A percentile compares a stretch with the other conserved stretches of the same genome.
These are phyloP conservation scores for Archocentrus centrarchus DNA, from an alignment of 2,113 vertebrate genomes.

Conservation along the genomic window DNA sequence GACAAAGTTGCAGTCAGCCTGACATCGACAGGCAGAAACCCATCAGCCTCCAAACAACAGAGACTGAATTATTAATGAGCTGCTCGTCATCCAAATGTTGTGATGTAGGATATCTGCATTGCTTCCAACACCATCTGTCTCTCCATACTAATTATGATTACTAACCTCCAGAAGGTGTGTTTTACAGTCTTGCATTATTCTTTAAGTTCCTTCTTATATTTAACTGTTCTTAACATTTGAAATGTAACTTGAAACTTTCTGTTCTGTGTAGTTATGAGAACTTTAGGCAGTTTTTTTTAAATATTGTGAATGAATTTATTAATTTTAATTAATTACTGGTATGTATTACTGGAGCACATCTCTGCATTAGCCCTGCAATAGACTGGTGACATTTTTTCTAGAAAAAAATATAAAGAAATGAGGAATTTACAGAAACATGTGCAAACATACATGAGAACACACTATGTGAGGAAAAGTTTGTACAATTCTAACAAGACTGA, in stretches of 20 bases:
- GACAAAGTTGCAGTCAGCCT: neutral
- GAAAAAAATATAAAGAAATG: too few relatives aligned
- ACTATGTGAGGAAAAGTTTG: too few relatives aligned
- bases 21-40: constrained; percentile 1
- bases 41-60: neutral
- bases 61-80: constrained; percentile 5
- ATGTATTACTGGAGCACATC: neutral
- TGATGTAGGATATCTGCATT: constrained; percentile 2
- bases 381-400: too few relatives aligned
- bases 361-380: too few relatives aligned
- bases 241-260: neutral
- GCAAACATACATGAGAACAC: too few relatives aligned
- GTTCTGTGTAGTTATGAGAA: neutral
- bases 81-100: neutral
- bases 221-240: neutral
- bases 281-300: neutral
- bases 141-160: neutral
- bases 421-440: too few relatives aligned
- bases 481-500: too few relatives aligned
- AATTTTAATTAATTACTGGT: neutral
- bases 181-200: neutral
- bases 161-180: neutral
- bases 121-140: constrained; percentile 14
- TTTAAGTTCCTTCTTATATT: neutral
- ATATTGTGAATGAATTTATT: neutral